phyloP scores from a whole-genome alignment of 1,140 invertebrate species.

The Luehdorfia chinensis region DNA sequence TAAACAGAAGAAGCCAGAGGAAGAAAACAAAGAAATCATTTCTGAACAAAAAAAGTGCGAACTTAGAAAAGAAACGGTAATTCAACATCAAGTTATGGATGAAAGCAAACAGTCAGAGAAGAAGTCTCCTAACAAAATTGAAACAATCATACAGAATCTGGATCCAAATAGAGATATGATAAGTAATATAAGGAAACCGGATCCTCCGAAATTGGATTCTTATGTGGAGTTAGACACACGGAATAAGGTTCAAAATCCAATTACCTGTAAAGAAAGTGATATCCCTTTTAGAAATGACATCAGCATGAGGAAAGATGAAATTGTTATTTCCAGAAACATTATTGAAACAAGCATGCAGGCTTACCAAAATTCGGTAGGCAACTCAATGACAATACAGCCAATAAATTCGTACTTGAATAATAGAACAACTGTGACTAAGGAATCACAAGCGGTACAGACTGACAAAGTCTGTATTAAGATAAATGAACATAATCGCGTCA shows the following conservation, averaged over 20 bases:
- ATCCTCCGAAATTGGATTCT: conserved; percentile 51
- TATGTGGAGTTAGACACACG: conserved; percentile 44
- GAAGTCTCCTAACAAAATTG: conserved; percentile 63
- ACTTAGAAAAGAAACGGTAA: conserved; percentile 66
- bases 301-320: conserved; percentile 57
- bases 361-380: conserved; percentile 51
- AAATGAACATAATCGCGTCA: conserved; percentile 43
- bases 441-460: conserved; percentile 64
- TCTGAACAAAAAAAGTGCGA: conserved; percentile 55
- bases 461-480: conserved; percentile 57
- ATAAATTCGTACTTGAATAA: conserved; percentile 60
- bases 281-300: conserved; percentile 52
- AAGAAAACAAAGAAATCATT: conserved; percentile 30
- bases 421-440: conserved; percentile 51
- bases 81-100: conserved; percentile 57
- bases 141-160: conserved; percentile 59
- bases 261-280: conserved; percentile 53
- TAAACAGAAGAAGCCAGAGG: conserved; percentile 53
- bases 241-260: conserved; percentile 43
- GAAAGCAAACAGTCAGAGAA: conserved; percentile 36
- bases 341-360: conserved; percentile 50
- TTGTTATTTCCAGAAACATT: conserved; percentile 55
- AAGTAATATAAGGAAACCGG: conserved; percentile 39
- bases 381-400: conserved; percentile 66
- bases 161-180: conserved; percentile 49